Evolutionary conservation across 2,113 vertebrate genomes (phyloP), one percentile per base, ranked within the genome.

Genomic region (Tetrao urogallus): DNA sequence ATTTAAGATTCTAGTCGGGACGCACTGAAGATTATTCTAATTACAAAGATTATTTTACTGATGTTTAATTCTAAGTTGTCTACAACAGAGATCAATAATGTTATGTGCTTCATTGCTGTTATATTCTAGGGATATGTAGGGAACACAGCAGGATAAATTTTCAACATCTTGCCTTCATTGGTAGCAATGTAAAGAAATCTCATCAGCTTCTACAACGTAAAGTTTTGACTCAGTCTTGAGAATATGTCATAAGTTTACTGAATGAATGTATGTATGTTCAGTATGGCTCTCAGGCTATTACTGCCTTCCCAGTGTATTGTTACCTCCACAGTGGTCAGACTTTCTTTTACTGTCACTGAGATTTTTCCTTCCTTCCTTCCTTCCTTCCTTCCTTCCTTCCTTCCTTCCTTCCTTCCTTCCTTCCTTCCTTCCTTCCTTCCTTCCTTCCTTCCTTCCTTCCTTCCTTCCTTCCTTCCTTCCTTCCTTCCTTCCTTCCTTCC

Each of bases 121-220:
- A 0, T 28, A 7, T 82, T 2, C 0, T 18, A 43, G 25, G 30
- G n/a, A 27, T 17, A 11, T 11, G 8, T 60, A 61, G 14, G 22
- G 17, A 69, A 57, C 40, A 32, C n/a, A 73, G 28, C 43, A 88
- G 71, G 22, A 72, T 20, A 14, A 36, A 19, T 4, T 70, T 69
- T 14, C 61, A 36, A 54, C 18, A 32, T 72, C 32, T 64, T 80
- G 22, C 13, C 38, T 75, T 89, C 45, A 30, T 15, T 80, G 63
- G 20, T 32, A 58, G 36, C 57, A 84, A 2, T 30, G 28, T 28
- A 42, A 74, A 52, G 38, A 84, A 42, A 4, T 38, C 34, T 60
- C 16, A 65, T 32, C 47, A 42, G 3, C 32, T 67, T 79, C 61
- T 64, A 28, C 67, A 54, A 74, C 48, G 48, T 24, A 11, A 42